phyloP scores from a whole-genome alignment of 2,797 vertebrate genomes.

The Melopsittacus undulatus region DNA sequence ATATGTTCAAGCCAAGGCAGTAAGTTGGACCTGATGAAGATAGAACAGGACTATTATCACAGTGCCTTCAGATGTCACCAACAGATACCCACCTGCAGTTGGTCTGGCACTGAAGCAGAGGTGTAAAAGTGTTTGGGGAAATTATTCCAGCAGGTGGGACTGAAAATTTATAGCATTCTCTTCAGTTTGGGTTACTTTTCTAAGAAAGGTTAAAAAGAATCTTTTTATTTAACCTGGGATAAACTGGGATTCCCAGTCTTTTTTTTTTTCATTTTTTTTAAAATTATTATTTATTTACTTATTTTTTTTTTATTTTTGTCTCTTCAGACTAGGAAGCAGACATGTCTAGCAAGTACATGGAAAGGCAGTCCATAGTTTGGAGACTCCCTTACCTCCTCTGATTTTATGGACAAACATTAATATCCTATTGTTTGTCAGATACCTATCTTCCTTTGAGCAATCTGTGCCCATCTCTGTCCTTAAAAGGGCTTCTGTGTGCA shows the following conservation, averaged over 20 bases:
- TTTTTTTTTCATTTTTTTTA: too few species aligned
- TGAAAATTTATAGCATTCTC: background rate
- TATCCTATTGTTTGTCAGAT: background rate
- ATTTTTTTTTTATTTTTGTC: background rate
- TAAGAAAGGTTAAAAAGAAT: background rate
- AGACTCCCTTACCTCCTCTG: background rate
- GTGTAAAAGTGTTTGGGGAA: background rate
- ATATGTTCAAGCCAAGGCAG: background rate
- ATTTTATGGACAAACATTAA: background rate
- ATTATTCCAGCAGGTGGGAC: background rate
- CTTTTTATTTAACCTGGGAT: background rate
- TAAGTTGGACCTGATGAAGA: background rate
- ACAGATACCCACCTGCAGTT: background rate
- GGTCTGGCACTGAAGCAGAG: background rate
- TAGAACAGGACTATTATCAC: background rate
- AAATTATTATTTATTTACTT: background rate
- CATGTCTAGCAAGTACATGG: background rate
- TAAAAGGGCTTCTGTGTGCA: background rate
- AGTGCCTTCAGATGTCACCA: too few species aligned
- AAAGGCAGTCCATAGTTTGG: background rate
- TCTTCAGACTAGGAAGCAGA: background rate
- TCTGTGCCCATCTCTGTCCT: slow-evolving; percentile 6
- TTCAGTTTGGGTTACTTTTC: background rate
- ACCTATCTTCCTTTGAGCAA: background rate
- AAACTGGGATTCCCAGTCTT: background rate